Base-by-base conservation (phyloP, 1,140 invertebrate species). In the Drosophila kanapiae region DNA sequence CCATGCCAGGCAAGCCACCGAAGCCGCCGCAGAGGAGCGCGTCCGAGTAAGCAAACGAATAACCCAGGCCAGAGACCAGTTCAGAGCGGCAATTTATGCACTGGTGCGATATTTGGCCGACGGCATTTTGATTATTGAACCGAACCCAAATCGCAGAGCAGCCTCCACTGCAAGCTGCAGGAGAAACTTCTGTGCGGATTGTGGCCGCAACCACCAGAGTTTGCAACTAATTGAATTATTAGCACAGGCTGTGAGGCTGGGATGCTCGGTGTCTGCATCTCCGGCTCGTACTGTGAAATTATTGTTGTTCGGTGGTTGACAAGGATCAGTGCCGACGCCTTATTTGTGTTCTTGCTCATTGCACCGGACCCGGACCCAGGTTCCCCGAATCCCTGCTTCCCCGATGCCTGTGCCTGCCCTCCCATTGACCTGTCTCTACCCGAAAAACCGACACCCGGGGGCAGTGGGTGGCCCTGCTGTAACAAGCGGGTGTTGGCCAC, bases 161-260 rank as follows among this genome's bases (percentile, higher is more conserved):
- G 65, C 68, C 40, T 59, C 54, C 45, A n/a, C 14, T 49, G 54
- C 70, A 60, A 23, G 67, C 67, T 51, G 70, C 54, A 2, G 48
- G 29, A 40, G 37, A 74, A 72, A 74, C 70, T 72, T 74, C 68
- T 74, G 54, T 60, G 63, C 62, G 62, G 62, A 65, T 62, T 62
- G 62, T 45, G 57, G 45, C 43, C 38, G 65, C 67, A 74, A 74
- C 70, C 67, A 74, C 67, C 74, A 78, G 65, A 67, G 82, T 62
- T 83, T 82, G 83, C 86, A 88, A 88, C 85, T 88, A 88, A 88
- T 88, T 88, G 85, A 88, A 88, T 88, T 88, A 88, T 88, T 88
- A 88, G 85, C 74, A 27, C 53, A 27, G 76, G 72, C 58, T 61
- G 48, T 35, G 48, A 79, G 69, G 59, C 61, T 48, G 54, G 54